These are phyloP conservation scores for Gymnoscelis rufifasciata DNA, from an alignment of 2,888 invertebrate species.

Conservation along the genomic window DNA sequence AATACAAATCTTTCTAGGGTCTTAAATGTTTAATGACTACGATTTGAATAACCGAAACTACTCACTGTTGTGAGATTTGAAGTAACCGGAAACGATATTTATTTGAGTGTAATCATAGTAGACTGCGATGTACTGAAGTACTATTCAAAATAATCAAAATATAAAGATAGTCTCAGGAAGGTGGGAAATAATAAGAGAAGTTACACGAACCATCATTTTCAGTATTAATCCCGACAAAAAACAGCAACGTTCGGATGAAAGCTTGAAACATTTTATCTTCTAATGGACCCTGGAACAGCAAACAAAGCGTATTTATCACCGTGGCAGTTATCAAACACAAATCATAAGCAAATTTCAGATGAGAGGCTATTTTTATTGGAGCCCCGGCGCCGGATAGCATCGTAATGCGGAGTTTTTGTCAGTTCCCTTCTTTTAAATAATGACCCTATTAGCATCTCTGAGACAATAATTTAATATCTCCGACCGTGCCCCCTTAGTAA, in stretches of 20 bases:
- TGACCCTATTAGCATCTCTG: conserved; percentile 63
- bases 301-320: conserved; percentile 14
- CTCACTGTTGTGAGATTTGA: too few species aligned
- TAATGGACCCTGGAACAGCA: conserved; percentile 7
- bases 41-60: neutral
- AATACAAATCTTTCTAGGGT: conserved; percentile 23
- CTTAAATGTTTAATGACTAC: conserved; percentile 18
- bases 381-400: conserved; percentile 20
- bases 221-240: neutral
- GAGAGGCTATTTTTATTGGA: conserved; percentile 19
- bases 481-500: conserved; percentile 37
- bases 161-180: too few species aligned
- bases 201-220: too few species aligned
- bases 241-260: neutral
- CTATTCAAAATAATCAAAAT: too few species aligned
- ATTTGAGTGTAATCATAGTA: too few species aligned
- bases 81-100: too few species aligned
- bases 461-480: conserved; percentile 62
- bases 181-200: too few species aligned
- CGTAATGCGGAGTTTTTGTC: conserved; percentile 40
- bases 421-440: conserved; percentile 54
- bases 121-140: too few species aligned
- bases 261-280: conserved; percentile 5
- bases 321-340: conserved; percentile 20
- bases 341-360: conserved; percentile 22